A percentile compares a stretch with the other conserved stretches of the same genome.
These are phyloP conservation scores for Melanotaenia maccullochi DNA, from an alignment of 2,797 vertebrate species.

Conservation along the genomic window DNA sequence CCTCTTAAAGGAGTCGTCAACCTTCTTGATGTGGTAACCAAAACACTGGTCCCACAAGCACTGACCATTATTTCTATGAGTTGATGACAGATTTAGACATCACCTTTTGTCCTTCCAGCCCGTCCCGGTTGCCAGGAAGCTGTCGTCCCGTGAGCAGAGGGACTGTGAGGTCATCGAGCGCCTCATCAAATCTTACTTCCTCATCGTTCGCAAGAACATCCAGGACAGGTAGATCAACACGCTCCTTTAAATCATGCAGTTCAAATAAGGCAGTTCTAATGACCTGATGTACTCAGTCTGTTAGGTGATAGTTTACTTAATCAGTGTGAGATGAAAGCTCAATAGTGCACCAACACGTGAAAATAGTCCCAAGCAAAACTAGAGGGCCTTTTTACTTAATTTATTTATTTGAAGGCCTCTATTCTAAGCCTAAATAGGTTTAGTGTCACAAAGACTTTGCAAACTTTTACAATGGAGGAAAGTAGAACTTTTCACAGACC, in stretches of 20 bases:
- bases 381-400: no score
- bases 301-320: no score
- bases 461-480: background rate
- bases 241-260: background rate
- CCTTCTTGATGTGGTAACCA: slow-evolving; percentile 92
- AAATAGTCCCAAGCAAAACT: no score
- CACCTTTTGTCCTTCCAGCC: slow-evolving; percentile 78
- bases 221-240: slow-evolving; percentile 91
- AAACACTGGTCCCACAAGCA: background rate
- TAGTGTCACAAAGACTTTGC: no score
- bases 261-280: no score
- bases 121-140: slow-evolving; percentile 95
- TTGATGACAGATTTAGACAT: background rate
- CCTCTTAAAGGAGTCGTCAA: slow-evolving; percentile 95
- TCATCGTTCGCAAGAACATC: slow-evolving; percentile 98
- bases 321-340: no score
- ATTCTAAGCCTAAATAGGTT: no score
- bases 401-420: no score
- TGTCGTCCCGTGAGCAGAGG: slow-evolving; percentile 95
- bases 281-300: no score
- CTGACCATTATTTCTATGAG: background rate
- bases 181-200: slow-evolving; percentile 98
- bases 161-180: slow-evolving; percentile 99
- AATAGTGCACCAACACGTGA: no score
- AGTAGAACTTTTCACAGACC: background rate